Conservation (phyloP, 2,113 vertebrate species). For the Pithys albifrons region DNA sequence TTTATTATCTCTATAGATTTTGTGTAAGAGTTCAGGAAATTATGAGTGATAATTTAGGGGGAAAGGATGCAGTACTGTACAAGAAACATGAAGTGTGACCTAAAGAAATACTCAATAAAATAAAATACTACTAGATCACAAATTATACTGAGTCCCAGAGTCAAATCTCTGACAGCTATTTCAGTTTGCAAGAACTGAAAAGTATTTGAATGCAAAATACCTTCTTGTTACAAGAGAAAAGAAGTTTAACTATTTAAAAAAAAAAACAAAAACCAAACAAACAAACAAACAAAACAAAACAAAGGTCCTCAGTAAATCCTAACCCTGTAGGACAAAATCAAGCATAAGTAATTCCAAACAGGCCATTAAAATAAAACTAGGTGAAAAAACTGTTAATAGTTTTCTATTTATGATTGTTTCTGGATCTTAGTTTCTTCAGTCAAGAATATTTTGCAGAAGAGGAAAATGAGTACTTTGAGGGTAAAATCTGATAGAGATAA, state of each 20-base stretch:
- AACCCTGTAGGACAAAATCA: not conserved
- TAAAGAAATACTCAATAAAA: not conserved
- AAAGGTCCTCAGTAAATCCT: not conserved
- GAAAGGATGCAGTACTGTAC: not conserved
- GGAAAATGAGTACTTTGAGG: constrained; percentile 72
- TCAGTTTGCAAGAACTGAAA: not conserved
- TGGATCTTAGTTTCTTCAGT: constrained; percentile 67
- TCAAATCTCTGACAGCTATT: not conserved
- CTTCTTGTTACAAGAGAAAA: not conserved
- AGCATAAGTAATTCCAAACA: not conserved
- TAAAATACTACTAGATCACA: not conserved
- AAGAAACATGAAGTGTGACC: not conserved
- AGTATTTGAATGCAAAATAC: not conserved
- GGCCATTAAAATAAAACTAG: not conserved
- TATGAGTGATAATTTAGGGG: not conserved
- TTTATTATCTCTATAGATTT: constrained; percentile 14
- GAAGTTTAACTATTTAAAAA: not conserved
- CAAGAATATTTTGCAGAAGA: constrained; percentile 74
- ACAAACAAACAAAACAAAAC: not conserved
- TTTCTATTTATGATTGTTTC: constrained; percentile 62
- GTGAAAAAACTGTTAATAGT: not conserved
- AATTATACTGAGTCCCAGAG: not conserved
- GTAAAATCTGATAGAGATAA: constrained; percentile 66
- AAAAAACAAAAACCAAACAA: not conserved
- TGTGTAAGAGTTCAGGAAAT: constrained; percentile 54